A percentile compares a stretch with the other conserved stretches of the same genome.
Conservation (phyloP, 2,888 invertebrate species). For the Stenodera caucasica region DNA sequence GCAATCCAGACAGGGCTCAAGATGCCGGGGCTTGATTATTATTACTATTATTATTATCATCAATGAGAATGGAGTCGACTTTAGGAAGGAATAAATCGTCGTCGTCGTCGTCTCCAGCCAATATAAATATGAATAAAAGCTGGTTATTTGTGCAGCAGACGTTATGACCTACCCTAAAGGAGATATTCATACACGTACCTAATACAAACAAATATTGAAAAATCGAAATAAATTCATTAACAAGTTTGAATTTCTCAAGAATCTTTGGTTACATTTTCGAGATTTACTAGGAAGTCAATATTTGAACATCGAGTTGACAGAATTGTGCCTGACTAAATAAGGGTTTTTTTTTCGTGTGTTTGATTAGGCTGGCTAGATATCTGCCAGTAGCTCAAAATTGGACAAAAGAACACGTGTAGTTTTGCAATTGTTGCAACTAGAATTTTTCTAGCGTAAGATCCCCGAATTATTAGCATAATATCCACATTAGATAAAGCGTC, state of each 20-base stretch:
- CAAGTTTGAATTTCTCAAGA: background rate
- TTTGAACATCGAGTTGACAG: constrained; percentile 1
- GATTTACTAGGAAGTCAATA: constrained; percentile 6
- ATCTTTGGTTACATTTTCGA: background rate
- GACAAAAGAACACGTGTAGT: background rate
- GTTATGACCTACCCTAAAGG: background rate
- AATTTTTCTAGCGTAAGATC: no score
- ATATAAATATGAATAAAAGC: constrained; percentile 1
- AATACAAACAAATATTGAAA: no score
- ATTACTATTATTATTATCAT: background rate
- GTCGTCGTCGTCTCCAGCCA: background rate
- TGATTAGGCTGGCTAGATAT: background rate
- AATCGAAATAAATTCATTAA: background rate
- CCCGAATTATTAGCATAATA: constrained; percentile 43
- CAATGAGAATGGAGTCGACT: constrained; percentile 1
- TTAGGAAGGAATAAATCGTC: background rate
- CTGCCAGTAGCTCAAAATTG: background rate
- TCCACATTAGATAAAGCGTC: constrained; percentile 45
- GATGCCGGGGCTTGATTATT: background rate
- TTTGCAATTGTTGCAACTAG: background rate
- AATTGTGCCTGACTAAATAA: background rate
- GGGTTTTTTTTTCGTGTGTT: background rate
- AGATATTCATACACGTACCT: background rate
- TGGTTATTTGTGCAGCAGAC: background rate
- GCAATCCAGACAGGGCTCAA: constrained; percentile 5